Evolutionary conservation across 1,140 invertebrate species (phyloP), one percentile per base, ranked within the genome.

Genomic region (Lanistes nyassanus): DNA sequence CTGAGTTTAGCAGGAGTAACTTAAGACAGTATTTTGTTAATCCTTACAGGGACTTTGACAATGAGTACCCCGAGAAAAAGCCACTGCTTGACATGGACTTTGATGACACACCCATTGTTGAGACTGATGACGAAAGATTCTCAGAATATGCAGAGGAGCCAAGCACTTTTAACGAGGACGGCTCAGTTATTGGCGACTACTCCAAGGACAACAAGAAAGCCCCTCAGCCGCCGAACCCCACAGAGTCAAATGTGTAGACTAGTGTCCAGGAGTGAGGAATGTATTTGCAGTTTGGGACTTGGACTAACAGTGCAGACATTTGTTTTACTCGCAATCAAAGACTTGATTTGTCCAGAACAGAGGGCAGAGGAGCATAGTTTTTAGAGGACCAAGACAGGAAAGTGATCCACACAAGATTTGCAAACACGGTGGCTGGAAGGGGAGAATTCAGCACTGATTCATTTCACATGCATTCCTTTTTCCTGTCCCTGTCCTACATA

Each of bases 171-270:
- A 87, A 86, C 56, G 84, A 87, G 62, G 85, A 87, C 51, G 85
- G 85, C 9, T 87, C 84, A 26, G 86, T 87, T 68, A 87, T 87
- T 62, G 85, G 85, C 23, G 60, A 81, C 36, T 87, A 87, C 70
- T 75, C 78, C 11, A 81, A 84, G 53, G 81, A 80, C 71, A 83
- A 84, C 60, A 76, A 68, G 29, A 39, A 23, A 21, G 21, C 55
- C 2, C 75, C 69, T 0, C 42, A 26, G 29, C 62, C 58, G 58
- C 70, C 60, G 0, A n/a, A 42, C 21, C 29, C 68, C 26, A 64
- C 56, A 55, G 77, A 79, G 42, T 79, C 77, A n/a, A 76, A 72
- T 9, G 70, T 72, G 34, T 72, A 37, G 60, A 60, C 26, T 9
- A 3, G 21, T 31, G 29, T 29, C 62, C 5, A 47, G 2, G 9